Percentiles rank a stretch among this genome's conserved stretches.
These are phyloP conservation scores for Cryptoprocta ferox DNA, from an alignment of 2,797 vertebrate genomes.

Conservation along the genomic window DNA sequence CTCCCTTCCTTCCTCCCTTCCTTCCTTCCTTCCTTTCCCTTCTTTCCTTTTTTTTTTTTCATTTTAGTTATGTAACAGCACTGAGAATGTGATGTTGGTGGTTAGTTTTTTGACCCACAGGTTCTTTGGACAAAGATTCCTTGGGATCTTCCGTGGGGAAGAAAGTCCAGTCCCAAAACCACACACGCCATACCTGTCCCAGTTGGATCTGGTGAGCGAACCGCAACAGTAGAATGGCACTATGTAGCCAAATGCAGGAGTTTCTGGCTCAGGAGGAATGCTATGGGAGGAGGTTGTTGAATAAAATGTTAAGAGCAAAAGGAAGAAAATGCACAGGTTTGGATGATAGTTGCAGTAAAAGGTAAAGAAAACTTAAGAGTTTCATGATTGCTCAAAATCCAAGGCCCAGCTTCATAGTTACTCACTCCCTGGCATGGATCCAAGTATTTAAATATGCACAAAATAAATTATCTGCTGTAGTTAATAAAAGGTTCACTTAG, in stretches of 20 bases:
- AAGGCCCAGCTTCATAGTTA: neutral
- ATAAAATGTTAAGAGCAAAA: neutral
- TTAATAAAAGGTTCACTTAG: neutral
- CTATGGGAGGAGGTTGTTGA: neutral
- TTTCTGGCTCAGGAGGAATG: neutral
- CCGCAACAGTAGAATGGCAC: neutral
- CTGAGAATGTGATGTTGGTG: neutral
- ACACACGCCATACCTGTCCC: neutral
- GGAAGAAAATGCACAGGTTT: neutral
- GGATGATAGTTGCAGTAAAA: neutral
- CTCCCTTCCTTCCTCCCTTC: neutral
- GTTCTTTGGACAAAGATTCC: neutral
- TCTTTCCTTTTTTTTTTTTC: neutral
- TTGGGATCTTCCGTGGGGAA: neutral
- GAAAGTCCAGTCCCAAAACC: neutral
- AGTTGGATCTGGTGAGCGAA: neutral
- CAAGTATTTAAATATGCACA: neutral
- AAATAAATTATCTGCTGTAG: neutral
- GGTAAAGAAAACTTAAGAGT: neutral
- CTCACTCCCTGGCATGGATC: neutral
- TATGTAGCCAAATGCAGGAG: neutral
- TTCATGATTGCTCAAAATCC: neutral
- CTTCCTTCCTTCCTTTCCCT: neutral
- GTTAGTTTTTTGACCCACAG: neutral
- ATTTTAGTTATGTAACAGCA: neutral